Evolutionary conservation across 2,113 vertebrate species (phyloP), one percentile per base, ranked within the genome.

Genomic region (Trachemys scripta): DNA sequence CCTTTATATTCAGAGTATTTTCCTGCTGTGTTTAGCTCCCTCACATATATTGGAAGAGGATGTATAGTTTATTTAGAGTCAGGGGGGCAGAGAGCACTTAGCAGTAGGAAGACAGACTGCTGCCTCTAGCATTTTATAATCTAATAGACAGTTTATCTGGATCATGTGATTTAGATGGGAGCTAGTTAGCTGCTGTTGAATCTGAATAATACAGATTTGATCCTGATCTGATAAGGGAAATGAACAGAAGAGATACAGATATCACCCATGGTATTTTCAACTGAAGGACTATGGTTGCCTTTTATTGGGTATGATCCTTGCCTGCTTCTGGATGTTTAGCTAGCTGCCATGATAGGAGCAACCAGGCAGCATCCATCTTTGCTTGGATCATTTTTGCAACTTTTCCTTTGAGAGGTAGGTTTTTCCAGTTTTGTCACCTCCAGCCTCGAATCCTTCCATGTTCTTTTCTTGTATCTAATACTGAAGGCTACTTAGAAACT

Each of bases 201-300:
- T 24, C 38, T 5, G 5, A 1, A n/a, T 75, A 75, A 45, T 31
- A 62, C 59, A 62, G 59, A 62, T 62, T 82, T 82, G 47, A n/a
- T 87, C 54, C 49, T 69, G 84, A 13, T 1, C 0, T 29, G 38
- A 54, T 53, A 10, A 3, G 49, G 25, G 35, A 27, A 84, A 45
- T 47, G 24, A 51, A 6, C 1, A 79, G 51, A 75, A 59, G 35
- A 81, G 31, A 84, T 53, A 38, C 16, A 65, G 31, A 65, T 65
- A 17, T 31, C 35, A 29, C 1, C 1, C 27, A 42, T 0, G 0
- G 1, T 49, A 27, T 0, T 79, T 47, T 24, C 9, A 6, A 20
- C 47, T 62, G 53, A 17, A 57, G 53, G 76, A 24, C 31, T 31
- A 16, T 20, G 53, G 3, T 42, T 31, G 50, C 72, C 50, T 13